Evolutionary conservation across 1,140 invertebrate genomes (phyloP).

Genomic region (Pseudomyrmex flavicornis): DNA sequence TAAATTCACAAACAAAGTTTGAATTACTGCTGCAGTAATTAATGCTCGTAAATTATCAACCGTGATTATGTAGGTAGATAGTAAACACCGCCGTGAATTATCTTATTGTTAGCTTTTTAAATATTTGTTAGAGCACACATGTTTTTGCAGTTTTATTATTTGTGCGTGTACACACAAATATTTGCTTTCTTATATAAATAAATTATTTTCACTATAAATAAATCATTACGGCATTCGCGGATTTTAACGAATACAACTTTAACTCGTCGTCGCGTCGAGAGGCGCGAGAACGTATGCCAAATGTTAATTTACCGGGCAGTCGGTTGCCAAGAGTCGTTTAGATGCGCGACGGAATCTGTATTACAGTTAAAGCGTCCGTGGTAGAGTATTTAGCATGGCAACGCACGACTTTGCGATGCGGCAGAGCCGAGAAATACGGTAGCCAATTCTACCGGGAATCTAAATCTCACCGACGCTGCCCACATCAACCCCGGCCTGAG

Average conservation of each 20-base stretch:
- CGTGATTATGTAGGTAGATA: too few relatives aligned
- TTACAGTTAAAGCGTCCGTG: constrained; percentile 53
- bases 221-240: neutral
- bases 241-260: neutral
- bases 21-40: too few relatives aligned
- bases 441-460: constrained; percentile 68
- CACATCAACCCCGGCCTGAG: constrained; percentile 44
- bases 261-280: neutral
- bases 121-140: too few relatives aligned
- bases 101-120: too few relatives aligned
- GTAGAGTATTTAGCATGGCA: constrained; percentile 36
- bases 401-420: neutral
- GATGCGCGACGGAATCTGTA: constrained; percentile 48
- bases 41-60: too few relatives aligned
- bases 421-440: neutral
- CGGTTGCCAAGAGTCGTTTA: constrained; percentile 21
- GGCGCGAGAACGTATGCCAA: neutral
- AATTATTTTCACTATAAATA: neutral
- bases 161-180: too few relatives aligned
- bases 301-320: neutral
- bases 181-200: too few relatives aligned
- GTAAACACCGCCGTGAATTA: too few relatives aligned
- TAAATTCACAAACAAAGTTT: neutral
- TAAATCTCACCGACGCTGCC: constrained; percentile 65
- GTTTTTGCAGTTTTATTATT: too few relatives aligned